These are phyloP conservation scores for Philhelius pedissequus DNA, from an alignment of 2,888 invertebrate species.

Conservation along the genomic window DNA sequence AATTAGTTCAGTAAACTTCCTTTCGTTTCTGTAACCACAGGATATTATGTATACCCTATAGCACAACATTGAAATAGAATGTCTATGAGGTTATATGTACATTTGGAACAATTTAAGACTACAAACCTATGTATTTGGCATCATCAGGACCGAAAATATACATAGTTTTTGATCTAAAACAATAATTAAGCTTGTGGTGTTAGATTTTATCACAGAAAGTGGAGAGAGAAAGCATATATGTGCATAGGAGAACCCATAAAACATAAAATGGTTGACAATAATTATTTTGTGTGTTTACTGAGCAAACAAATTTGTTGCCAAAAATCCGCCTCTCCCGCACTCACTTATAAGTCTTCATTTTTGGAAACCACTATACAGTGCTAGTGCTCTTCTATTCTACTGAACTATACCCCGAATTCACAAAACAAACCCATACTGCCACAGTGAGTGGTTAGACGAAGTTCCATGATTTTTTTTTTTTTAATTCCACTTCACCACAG, in stretches of 20 bases:
- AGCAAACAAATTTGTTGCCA: conserved; percentile 22
- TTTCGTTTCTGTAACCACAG: background rate
- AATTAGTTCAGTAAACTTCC: background rate
- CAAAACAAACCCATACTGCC: conserved; percentile 17
- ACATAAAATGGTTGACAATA: conserved; percentile 20
- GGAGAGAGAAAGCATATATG: background rate
- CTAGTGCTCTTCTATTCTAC: background rate
- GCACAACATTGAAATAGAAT: too few relatives aligned
- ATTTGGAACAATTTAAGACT: background rate
- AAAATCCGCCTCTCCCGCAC: background rate
- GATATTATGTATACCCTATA: background rate
- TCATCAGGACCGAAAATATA: background rate
- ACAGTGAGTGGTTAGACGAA: background rate
- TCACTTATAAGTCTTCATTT: conserved; percentile 21
- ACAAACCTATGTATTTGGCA: background rate
- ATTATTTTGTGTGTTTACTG: conserved; percentile 17
- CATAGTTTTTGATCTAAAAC: conserved; percentile 18
- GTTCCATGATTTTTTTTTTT: conserved; percentile 2
- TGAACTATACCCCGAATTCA: conserved; percentile 24
- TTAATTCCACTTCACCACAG: conserved; percentile 11
- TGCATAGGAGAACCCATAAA: background rate
- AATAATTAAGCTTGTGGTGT: conserved; percentile 6
- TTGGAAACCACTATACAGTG: conserved; percentile 18
- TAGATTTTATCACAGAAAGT: background rate
- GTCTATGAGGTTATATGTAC: background rate